These are phyloP conservation scores for Delphinus delphis DNA, from an alignment of 2,113 vertebrate genomes.

Conservation along the genomic window DNA sequence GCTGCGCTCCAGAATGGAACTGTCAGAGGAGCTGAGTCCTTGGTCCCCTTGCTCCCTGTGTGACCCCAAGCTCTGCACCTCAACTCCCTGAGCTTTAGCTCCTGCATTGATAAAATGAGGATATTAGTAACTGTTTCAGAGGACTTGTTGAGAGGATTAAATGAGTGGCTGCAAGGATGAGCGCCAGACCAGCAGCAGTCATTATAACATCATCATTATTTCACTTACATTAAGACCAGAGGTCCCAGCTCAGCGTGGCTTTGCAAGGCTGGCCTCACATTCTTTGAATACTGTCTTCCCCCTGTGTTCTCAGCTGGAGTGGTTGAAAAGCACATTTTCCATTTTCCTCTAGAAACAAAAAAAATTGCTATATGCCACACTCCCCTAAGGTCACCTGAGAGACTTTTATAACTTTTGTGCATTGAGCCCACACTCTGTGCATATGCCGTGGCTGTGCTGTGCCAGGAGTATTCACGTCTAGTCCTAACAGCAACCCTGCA, in stretches of 20 bases:
- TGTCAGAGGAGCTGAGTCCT: background rate
- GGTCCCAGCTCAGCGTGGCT: background rate
- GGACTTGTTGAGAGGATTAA: background rate
- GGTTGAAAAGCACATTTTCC: background rate
- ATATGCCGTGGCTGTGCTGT: background rate
- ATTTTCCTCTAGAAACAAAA: background rate
- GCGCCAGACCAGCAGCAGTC: background rate
- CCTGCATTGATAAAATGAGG: background rate
- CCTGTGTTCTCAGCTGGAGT: background rate
- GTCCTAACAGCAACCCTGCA: background rate
- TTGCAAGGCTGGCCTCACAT: background rate
- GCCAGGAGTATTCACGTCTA: background rate
- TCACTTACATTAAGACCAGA: background rate
- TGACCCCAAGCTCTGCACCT: background rate
- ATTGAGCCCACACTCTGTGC: rapidly evolving
- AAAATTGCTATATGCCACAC: background rate
- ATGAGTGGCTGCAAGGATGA: background rate
- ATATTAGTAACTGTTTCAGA: background rate
- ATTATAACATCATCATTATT: background rate
- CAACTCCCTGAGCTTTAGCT: background rate
- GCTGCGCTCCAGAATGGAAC: background rate
- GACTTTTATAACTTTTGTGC: background rate
- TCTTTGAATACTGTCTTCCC: background rate
- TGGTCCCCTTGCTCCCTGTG: rapidly evolving
- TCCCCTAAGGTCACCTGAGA: background rate